Evolutionary conservation across 2,888 invertebrate genomes (phyloP).

Genomic region (Nymphalis urticae): DNA sequence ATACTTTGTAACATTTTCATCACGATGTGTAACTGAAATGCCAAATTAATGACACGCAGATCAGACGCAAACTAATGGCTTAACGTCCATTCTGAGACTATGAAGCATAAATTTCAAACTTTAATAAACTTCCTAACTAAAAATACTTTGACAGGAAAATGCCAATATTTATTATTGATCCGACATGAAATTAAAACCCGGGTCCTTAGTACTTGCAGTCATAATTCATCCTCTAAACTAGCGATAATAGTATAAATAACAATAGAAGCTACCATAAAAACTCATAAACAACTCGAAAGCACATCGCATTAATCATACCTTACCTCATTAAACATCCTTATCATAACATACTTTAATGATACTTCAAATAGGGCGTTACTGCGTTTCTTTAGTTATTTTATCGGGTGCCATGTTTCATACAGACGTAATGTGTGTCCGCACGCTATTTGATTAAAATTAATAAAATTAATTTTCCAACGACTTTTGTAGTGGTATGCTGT

Average conservation of each 20-base stretch:
- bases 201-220: too few species aligned
- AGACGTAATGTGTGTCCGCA: conserved; percentile 73
- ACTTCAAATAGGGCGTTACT: conserved; percentile 67
- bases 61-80: too few species aligned
- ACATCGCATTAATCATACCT: conserved; percentile 59
- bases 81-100: too few species aligned
- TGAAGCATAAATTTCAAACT: too few species aligned
- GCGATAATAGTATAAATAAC: background rate
- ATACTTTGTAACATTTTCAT: too few species aligned
- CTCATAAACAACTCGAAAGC: conserved; percentile 55
- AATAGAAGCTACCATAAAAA: conserved; percentile 44
- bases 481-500: conserved; percentile 33
- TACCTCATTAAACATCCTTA: conserved; percentile 75
- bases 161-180: too few species aligned
- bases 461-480: conserved; percentile 63
- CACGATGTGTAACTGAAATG: too few species aligned
- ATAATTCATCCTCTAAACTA: background rate
- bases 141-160: too few species aligned
- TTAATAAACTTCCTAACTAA: too few species aligned
- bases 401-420: conserved; percentile 69
- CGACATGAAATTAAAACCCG: too few species aligned
- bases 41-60: too few species aligned
- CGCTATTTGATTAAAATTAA: conserved; percentile 80
- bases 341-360: conserved; percentile 74
- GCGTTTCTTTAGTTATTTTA: conserved; percentile 62